Percentiles rank a stretch among this genome's conserved stretches.
Conservation (phyloP, 1,140 invertebrate genomes). For the Galendromus occidentalis region DNA sequence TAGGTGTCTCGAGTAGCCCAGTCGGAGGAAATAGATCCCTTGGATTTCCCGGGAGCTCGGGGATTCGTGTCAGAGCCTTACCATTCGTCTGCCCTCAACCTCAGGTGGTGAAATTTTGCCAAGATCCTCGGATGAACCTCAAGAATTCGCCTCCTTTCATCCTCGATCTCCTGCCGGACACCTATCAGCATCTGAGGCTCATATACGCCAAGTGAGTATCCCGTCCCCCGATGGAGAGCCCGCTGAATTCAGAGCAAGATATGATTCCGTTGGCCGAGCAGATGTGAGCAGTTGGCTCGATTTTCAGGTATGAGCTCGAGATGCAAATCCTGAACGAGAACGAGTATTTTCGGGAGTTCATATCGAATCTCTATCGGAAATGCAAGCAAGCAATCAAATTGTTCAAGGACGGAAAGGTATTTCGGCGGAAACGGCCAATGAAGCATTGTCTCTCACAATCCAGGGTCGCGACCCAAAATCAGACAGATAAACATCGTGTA, state of each 20-base stretch:
- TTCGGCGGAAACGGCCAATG: neutral
- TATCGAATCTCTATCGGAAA: conserved; percentile 91
- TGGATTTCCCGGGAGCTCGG: neutral
- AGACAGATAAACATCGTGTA: too few species aligned
- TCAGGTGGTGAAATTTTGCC: conserved; percentile 79
- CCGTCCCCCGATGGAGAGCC: neutral
- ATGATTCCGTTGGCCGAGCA: neutral
- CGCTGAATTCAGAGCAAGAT: neutral
- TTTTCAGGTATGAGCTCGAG: conserved; percentile 68
- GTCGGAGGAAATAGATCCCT: too few species aligned
- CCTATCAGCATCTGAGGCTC: conserved; percentile 79
- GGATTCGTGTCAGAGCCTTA: neutral
- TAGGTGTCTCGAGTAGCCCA: neutral
- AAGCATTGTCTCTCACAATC: too few species aligned
- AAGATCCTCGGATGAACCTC: conserved; percentile 95
- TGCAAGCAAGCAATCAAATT: conserved; percentile 95
- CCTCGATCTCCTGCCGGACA: conserved; percentile 94
- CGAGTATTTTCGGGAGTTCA: conserved; percentile 86
- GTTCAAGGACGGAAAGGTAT: conserved; percentile 78
- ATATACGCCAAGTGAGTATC: conserved; percentile 56
- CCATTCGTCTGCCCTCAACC: neutral
- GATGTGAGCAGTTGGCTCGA: neutral
- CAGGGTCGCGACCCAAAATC: too few species aligned
- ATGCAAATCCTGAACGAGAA: conserved; percentile 73
- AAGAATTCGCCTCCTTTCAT: conserved; percentile 99